Conservation (phyloP, 2,797 vertebrate species). For the Pangasius djambal region DNA sequence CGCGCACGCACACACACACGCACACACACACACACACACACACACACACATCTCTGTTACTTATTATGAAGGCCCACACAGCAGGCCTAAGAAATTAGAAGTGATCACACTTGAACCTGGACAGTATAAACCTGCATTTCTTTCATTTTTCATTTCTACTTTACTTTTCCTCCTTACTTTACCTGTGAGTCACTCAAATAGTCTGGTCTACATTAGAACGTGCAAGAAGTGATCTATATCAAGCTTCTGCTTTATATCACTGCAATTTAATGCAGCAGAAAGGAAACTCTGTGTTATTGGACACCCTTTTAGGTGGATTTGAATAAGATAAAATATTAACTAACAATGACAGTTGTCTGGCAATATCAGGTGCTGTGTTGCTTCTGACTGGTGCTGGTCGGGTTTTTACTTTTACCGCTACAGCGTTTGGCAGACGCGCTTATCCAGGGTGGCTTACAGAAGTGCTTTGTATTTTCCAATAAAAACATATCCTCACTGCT, state of each 20-base stretch:
- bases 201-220: too few species aligned
- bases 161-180: not conserved
- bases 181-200: not conserved
- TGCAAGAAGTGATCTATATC: not conserved
- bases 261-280: not conserved
- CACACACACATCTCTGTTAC: constrained; percentile 18
- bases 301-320: not conserved
- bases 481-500: not conserved
- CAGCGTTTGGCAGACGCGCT: not conserved
- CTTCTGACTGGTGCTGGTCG: not conserved
- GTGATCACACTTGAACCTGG: not conserved
- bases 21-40: not conserved
- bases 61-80: constrained; percentile 31
- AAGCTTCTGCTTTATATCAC: too few species aligned
- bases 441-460: not conserved
- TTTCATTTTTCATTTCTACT: not conserved
- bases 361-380: too few species aligned
- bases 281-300: not conserved
- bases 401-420: not conserved
- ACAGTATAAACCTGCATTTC: not conserved
- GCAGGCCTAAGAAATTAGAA: not conserved
- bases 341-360: not conserved
- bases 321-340: not conserved
- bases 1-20: not conserved
- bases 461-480: not conserved